Percentiles rank a stretch among this genome's conserved stretches.
Conservation (phyloP, 2,797 vertebrate genomes). For the Champsocephalus gunnari region DNA sequence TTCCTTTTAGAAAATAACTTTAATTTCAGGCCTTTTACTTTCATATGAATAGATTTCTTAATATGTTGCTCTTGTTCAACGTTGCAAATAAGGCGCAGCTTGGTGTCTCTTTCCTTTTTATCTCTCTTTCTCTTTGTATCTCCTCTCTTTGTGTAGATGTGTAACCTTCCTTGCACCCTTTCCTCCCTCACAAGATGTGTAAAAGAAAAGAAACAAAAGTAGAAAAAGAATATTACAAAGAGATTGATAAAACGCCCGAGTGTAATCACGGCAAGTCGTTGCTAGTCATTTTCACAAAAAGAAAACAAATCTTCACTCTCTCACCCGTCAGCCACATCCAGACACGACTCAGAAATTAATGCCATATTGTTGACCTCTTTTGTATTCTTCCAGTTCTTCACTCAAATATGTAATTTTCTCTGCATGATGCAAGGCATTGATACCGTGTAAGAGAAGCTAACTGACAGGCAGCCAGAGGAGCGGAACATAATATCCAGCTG, state of each 20-base stretch:
- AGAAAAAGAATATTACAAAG: constrained; percentile 17
- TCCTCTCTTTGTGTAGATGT: constrained; percentile 50
- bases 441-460: constrained; percentile 38
- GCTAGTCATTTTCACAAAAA: constrained; percentile 37
- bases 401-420: constrained; percentile 62
- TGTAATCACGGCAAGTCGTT: constrained; percentile 16
- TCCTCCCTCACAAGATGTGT: constrained; percentile 30
- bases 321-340: constrained; percentile 33
- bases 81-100: not conserved
- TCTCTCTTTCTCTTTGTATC: constrained; percentile 48
- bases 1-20: constrained; percentile 21
- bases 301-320: constrained; percentile 26
- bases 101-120: constrained; percentile 8
- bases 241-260: constrained; percentile 20
- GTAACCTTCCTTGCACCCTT: constrained; percentile 43
- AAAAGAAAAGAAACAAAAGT: constrained; percentile 37
- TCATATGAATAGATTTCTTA: constrained; percentile 13
- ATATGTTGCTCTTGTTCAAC: not conserved
- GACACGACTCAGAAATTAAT: constrained; percentile 31
- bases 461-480: constrained; percentile 39
- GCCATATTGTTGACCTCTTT: constrained; percentile 47
- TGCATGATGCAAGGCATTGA: constrained; percentile 48
- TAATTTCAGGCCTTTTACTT: constrained; percentile 20
- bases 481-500: not conserved
- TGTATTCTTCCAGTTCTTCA: constrained; percentile 37